phyloP scores from a whole-genome alignment of 2,888 invertebrate species.

The Ochropleura plecta region DNA sequence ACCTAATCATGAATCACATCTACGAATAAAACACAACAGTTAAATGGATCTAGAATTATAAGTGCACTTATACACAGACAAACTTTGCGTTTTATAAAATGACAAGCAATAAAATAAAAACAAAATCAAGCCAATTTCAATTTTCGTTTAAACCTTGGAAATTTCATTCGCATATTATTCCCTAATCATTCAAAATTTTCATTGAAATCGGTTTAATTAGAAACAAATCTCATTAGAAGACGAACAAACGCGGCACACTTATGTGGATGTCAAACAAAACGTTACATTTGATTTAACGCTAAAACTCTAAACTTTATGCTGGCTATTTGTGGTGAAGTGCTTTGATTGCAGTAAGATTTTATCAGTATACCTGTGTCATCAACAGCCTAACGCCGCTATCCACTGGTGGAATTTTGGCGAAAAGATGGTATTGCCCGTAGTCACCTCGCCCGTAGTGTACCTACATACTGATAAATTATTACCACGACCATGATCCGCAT shows the following conservation, averaged over 20 bases:
- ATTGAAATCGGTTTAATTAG: conserved; percentile 33
- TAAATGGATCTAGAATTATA: conserved; percentile 11
- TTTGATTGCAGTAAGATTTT: conserved; percentile 47
- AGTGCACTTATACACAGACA: conserved; percentile 13
- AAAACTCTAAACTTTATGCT: conserved; percentile 21
- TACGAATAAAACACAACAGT: conserved; percentile 16
- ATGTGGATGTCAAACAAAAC: conserved; percentile 13
- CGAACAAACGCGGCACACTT: conserved; percentile 7
- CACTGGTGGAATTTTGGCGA: conserved; percentile 20
- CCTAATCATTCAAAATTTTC: background rate
- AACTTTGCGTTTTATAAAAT: background rate
- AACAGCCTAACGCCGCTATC: conserved; percentile 35
- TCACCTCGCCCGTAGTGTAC: conserved; percentile 47
- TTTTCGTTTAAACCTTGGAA: background rate
- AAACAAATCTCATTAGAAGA: background rate
- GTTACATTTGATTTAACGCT: conserved; percentile 1
- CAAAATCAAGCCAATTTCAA: conserved; percentile 35
- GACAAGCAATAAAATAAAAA: background rate
- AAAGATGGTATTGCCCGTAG: conserved; percentile 37
- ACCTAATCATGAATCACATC: background rate
- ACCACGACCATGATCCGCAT: conserved; percentile 23
- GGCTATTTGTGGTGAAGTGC: conserved; percentile 32
- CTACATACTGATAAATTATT: conserved; percentile 43
- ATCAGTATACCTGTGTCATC: conserved; percentile 51
- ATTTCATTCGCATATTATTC: background rate